A percentile compares a stretch with the other conserved stretches of the same genome.
phyloP scores from a whole-genome alignment of 2,113 vertebrate genomes.

The Lipophrys pholis region DNA sequence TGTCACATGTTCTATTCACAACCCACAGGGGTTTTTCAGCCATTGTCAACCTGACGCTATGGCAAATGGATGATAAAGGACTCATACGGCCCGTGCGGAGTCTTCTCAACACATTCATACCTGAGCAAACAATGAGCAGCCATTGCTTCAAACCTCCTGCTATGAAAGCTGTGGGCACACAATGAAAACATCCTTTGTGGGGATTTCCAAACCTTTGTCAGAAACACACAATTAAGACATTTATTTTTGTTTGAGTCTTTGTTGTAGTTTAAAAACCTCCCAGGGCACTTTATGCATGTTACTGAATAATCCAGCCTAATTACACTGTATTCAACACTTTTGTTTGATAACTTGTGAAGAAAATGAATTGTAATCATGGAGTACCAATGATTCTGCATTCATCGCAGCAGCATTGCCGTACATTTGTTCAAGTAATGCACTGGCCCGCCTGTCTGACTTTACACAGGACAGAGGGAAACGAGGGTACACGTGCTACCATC shows the following conservation, averaged over 20 bases:
- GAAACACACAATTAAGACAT: constrained; percentile 41
- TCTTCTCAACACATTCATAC: constrained; percentile 57
- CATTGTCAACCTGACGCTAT: constrained; percentile 65
- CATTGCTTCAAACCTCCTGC: constrained; percentile 47
- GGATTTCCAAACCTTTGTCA: constrained; percentile 53
- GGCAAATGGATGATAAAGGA: constrained; percentile 64
- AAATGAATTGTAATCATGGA: background rate
- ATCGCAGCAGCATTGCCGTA: no score
- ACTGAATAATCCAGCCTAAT: constrained; percentile 40
- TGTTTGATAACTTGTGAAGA: background rate
- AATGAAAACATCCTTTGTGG: constrained; percentile 45
- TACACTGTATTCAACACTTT: background rate
- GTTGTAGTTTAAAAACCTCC: constrained; percentile 39
- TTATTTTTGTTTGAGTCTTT: background rate
- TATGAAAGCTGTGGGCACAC: constrained; percentile 10
- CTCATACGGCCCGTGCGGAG: constrained; percentile 40
- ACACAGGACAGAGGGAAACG: no score
- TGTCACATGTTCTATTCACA: constrained; percentile 48
- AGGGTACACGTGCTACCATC: no score
- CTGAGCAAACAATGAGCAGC: constrained; percentile 66
- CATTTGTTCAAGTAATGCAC: no score
- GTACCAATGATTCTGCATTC: background rate
- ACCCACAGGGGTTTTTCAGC: constrained; percentile 48
- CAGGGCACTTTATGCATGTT: constrained; percentile 23
- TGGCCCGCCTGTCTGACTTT: no score